Evolutionary conservation across 2,797 vertebrate genomes (phyloP).

Genomic region (Coccyzus lansbergi): DNA sequence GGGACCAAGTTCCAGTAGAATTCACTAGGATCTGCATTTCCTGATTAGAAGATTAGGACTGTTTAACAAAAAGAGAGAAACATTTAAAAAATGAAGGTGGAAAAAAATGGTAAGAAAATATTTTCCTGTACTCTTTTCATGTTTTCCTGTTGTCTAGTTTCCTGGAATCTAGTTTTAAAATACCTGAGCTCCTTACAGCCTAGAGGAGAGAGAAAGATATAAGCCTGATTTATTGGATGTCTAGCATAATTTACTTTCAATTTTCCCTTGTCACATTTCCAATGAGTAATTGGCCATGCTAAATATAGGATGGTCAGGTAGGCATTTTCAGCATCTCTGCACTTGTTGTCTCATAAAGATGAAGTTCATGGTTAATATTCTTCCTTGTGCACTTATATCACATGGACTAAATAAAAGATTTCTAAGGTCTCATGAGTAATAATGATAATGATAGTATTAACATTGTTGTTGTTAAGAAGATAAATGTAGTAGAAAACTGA

Average conservation of each 20-base stretch:
- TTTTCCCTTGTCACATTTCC: slow-evolving; percentile 17
- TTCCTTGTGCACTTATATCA: background rate
- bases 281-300: background rate
- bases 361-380: background rate
- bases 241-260: slow-evolving; percentile 33
- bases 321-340: background rate
- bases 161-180: background rate
- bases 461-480: background rate
- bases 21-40: background rate
- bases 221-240: slow-evolving; percentile 21
- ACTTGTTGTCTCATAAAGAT: background rate
- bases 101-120: background rate
- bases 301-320: background rate
- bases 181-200: background rate
- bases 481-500: background rate
- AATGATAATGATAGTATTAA: background rate
- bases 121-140: background rate
- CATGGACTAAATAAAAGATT: background rate
- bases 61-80: background rate
- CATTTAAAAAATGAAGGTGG: background rate
- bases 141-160: background rate
- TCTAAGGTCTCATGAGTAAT: background rate
- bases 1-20: background rate
- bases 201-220: background rate
- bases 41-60: background rate